A percentile compares a stretch with the other conserved stretches of the same genome.
Evolutionary conservation across 2,888 invertebrate genomes (phyloP).

Genomic region (Spicauda simplicius): DNA sequence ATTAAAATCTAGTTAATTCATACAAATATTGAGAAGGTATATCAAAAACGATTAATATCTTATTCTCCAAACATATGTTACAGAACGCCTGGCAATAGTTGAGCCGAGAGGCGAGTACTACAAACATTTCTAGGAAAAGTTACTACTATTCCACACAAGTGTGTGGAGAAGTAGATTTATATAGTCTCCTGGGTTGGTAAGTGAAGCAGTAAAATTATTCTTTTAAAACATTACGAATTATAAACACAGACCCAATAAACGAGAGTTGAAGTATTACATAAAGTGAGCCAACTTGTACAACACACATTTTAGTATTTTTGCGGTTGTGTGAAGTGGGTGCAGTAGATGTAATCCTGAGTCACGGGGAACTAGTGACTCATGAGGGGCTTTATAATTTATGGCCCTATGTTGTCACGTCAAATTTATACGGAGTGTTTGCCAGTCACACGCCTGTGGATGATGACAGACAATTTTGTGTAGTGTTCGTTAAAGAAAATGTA

Average conservation of each 20-base stretch:
- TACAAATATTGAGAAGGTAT: too few relatives aligned
- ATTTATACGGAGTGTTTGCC: background rate
- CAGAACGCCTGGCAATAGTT: too few relatives aligned
- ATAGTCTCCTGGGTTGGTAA: too few relatives aligned
- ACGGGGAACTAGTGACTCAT: conserved; percentile 15
- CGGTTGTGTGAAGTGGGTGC: conserved; percentile 17
- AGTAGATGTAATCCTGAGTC: conserved; percentile 15
- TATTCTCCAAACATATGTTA: too few relatives aligned
- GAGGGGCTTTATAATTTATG: conserved; percentile 25
- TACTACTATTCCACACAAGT: too few relatives aligned
- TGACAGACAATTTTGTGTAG: background rate
- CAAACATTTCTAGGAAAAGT: too few relatives aligned
- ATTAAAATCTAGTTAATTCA: too few relatives aligned
- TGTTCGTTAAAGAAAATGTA: background rate
- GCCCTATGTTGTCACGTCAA: conserved; percentile 13
- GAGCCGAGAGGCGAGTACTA: too few relatives aligned
- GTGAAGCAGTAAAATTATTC: too few relatives aligned
- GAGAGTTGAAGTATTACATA: conserved; percentile 2
- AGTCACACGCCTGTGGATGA: background rate
- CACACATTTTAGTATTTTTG: conserved; percentile 18
- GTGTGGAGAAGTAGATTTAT: too few relatives aligned
- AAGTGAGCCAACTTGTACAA: conserved; percentile 1
- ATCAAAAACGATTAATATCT: too few relatives aligned
- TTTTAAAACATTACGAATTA: background rate
- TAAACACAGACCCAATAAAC: background rate